Conservation (phyloP, 2,113 vertebrate species). For the Sorex araneus region DNA sequence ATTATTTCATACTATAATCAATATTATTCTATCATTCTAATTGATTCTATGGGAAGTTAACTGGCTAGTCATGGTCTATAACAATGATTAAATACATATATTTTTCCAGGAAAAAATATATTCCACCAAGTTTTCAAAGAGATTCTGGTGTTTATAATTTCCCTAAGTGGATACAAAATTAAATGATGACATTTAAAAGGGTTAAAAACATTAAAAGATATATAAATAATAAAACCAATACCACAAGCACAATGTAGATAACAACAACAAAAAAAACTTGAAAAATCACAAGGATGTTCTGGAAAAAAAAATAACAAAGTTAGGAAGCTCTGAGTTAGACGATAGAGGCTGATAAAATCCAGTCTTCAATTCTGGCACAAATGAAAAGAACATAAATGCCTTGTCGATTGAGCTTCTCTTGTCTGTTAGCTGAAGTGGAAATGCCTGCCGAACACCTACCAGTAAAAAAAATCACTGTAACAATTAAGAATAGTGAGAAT, state of each 20-base stretch:
- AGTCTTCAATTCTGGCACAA: conserved; percentile 58
- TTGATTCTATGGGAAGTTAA: conserved; percentile 26
- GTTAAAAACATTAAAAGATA: neutral
- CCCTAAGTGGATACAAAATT: conserved; percentile 52
- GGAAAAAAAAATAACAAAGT: conserved; percentile 37
- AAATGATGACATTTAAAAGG: conserved; percentile 43
- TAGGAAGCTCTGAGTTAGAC: conserved; percentile 45
- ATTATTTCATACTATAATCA: neutral
- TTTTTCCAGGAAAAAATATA: conserved; percentile 65
- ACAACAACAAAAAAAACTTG: neutral
- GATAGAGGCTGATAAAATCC: conserved; percentile 53
- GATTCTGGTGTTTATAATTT: conserved; percentile 52
- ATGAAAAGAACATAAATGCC: conserved; percentile 36
- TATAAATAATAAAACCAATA: conserved; percentile 44
- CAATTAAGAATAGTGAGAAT: conserved; percentile 87
- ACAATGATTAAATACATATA: conserved; percentile 48
- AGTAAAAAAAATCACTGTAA: conserved; percentile 73
- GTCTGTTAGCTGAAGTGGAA: conserved; percentile 70
- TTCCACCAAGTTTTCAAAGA: conserved; percentile 49
- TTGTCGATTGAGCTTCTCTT: neutral
- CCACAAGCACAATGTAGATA: neutral
- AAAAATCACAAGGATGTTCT: conserved; percentile 50
- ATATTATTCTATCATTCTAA: conserved; percentile 2
- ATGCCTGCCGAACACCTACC: conserved; percentile 69
- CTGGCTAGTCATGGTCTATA: neutral